Conservation (phyloP, 2,888 invertebrate genomes). For the Drosophila picticornis region DNA sequence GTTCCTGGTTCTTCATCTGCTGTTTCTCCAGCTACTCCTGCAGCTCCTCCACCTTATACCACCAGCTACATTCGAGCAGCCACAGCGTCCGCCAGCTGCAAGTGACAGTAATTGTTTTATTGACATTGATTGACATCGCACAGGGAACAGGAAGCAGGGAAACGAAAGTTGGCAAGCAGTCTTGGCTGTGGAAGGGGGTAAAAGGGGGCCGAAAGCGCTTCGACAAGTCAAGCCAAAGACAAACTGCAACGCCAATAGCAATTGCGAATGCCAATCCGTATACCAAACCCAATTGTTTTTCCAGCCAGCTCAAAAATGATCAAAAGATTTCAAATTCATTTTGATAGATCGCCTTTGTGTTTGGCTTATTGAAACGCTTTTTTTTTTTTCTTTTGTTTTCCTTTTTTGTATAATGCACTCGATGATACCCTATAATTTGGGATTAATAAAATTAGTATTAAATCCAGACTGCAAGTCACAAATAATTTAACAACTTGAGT, state of each 20-base stretch:
- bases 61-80: conserved; percentile 14
- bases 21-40: not conserved
- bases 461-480: not conserved
- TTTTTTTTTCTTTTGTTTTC: no score
- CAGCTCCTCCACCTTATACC: not conserved
- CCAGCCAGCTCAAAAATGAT: conserved; percentile 74
- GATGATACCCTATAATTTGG: conserved; percentile 29
- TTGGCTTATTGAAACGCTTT: conserved; percentile 18
- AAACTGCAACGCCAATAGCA: conserved; percentile 73
- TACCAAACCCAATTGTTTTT: conserved; percentile 39
- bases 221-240: conserved; percentile 78
- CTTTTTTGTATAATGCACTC: conserved; percentile 1
- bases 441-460: not conserved
- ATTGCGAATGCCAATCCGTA: conserved; percentile 34
- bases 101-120: conserved; percentile 84
- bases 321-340: conserved; percentile 82
- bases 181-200: not conserved
- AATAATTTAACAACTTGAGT: not conserved
- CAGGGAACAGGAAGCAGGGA: conserved; percentile 13
- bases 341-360: conserved; percentile 74
- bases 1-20: not conserved
- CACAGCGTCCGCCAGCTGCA: conserved; percentile 62
- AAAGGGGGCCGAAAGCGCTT: conserved; percentile 24
- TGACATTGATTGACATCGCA: conserved; percentile 83
- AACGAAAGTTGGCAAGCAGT: conserved; percentile 16